Base-by-base conservation (phyloP, 2,888 invertebrate species). In the Lysandra coridon region DNA sequence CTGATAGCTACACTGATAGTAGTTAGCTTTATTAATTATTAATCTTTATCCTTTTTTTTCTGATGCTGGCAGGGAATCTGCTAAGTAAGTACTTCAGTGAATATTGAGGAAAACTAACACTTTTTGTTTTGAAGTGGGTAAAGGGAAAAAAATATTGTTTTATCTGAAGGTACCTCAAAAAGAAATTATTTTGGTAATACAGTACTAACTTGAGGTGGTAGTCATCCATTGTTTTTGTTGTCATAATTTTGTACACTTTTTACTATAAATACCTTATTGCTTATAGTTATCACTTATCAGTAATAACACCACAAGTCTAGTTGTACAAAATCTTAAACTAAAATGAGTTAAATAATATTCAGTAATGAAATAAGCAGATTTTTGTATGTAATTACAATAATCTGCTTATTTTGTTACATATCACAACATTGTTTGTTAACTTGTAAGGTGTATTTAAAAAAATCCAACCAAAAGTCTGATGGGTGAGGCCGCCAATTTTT, bases 1-100 rank as follows among this genome's bases (percentile, higher is more conserved):
- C 17, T 57, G 37, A 64, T 79, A 57, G 79, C 1, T 57, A 4
- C 57, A 17, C 17, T 57, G 37, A 64, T 79, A 57, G 79, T 74
- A 78, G 79, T 78, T 78, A 80, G 79, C 78, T 78, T 37, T 79
- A 82, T 81, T 83, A 81, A 57, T 81, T 82, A 87, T 85, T 90
- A 90, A 91, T 88, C 5, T 33, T 76, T 76, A 79, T 64, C 83
- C 79, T 86, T 82, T 91, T 94, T 92, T 91, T 92, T 92, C 85
- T 89, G 90, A 92, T 88, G 93, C 94, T 87, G 86, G 88, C 94
- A 95, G 95, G 92, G 95, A 95, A 89, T 95, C 95, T 80, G 95
- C 95, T 88, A 95, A 95, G 95, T 95, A 86, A 95, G 95, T 95
- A 93, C 86, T 78, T 78, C 76, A 82, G 10, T 64, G 37, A 74